Evolutionary conservation across 2,888 invertebrate genomes (phyloP), one percentile per base, ranked within the genome.

Genomic region (Dinocampus coccinellae): DNA sequence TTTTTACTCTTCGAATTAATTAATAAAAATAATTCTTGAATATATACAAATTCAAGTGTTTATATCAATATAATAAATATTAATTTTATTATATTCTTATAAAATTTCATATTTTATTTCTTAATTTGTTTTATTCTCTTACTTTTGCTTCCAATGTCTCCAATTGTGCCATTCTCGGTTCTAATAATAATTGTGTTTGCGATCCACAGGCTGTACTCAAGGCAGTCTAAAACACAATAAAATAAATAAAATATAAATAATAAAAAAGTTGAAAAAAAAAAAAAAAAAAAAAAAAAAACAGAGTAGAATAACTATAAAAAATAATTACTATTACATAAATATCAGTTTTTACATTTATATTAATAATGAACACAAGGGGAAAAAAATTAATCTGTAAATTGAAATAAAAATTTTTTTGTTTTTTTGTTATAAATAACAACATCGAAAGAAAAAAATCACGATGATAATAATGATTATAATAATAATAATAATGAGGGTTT

Each of bases 61-160:
- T n/a, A 0, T 39, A n/a, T n/a, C 2, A 11, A 13, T n/a, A 39
- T n/a, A 2, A 2, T 39, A 13, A n/a, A 1, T 39, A n/a, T 39
- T 39, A 4, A 3, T 33, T 33, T 33, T 33, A 33, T 33, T n/a
- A 3, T 39, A 3, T 39, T 1, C 2, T 9, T n/a, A n/a, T 20
- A 20, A 53, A 60, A 60, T 34, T 22, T 9, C 6, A n/a, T 60
- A 57, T 57, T 55, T n/a, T 29, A 4, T 29, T 29, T 7, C 7
- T 3, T 29, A 61, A 39, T 39, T 34, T 1, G 10, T 34, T 61
- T 34, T 39, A 22, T n/a, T 24, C 39, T 52, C 73, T 81, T 88
- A 94, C 94, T 91, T 93, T 94, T 77, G 93, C 94, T 88, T 94
- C 94, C 84, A 94, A 89, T 77, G 91, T 93, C 87, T 94, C 93